These are phyloP conservation scores for Nephrotoma guestfalica DNA, from an alignment of 2,888 invertebrate species.

Conservation along the genomic window DNA sequence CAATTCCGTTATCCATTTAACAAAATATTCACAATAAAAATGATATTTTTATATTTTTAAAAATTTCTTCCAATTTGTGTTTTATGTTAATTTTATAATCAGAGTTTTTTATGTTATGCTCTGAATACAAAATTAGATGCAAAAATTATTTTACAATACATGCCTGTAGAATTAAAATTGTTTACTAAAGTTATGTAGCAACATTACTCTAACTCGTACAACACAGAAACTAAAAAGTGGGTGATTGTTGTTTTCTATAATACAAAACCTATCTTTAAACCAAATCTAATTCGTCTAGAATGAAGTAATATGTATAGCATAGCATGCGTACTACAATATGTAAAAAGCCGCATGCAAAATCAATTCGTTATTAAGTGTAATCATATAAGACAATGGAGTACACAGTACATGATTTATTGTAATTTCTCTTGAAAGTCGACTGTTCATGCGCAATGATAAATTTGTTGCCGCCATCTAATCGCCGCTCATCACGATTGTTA, in stretches of 20 bases:
- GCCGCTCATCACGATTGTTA: background rate
- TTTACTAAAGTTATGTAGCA: background rate
- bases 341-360: too few relatives aligned
- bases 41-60: too few relatives aligned
- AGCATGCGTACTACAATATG: too few relatives aligned
- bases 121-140: background rate
- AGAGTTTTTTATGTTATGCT: background rate
- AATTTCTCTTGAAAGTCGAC: background rate
- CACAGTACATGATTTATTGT: background rate
- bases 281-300: background rate
- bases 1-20: too few relatives aligned
- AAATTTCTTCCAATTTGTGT: background rate
- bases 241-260: background rate
- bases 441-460: background rate
- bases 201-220: background rate
- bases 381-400: too few relatives aligned
- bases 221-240: too few relatives aligned
- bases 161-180: background rate
- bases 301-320: background rate
- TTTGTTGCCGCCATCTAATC: background rate
- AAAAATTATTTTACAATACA: background rate
- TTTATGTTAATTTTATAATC: background rate
- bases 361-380: too few relatives aligned
- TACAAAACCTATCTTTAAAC: background rate
- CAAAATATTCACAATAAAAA: too few relatives aligned